A percentile compares a stretch with the other conserved stretches of the same genome.
phyloP scores from a whole-genome alignment of 2,797 vertebrate genomes.

The Falco biarmicus region DNA sequence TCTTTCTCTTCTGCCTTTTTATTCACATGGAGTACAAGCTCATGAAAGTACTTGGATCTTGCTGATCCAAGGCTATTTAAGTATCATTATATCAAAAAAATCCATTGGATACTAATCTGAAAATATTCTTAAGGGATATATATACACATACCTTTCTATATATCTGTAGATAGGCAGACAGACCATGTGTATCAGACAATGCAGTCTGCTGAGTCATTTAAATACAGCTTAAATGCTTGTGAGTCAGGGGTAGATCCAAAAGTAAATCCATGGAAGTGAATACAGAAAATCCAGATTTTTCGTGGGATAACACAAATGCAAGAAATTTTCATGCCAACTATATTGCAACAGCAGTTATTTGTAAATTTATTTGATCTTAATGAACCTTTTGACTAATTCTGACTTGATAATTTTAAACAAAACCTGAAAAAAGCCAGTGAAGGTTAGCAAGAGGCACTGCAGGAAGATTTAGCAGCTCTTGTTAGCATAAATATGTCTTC shows the following conservation, averaged over 20 bases:
- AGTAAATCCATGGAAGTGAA: not conserved
- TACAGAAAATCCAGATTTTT: not conserved
- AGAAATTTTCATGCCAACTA: not conserved
- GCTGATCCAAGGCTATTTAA: not conserved
- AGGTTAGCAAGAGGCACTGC: not conserved
- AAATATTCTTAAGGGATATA: not conserved
- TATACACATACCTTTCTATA: not conserved
- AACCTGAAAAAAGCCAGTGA: rapidly evolving
- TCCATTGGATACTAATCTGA: not conserved
- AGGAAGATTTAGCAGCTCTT: not conserved
- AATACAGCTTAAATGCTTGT: not conserved
- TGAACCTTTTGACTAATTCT: not conserved
- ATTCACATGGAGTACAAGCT: not conserved
- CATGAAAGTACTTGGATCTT: not conserved
- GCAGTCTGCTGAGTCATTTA: not conserved
- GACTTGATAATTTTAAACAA: not conserved
- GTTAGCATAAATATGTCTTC: not conserved
- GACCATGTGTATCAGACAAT: not conserved
- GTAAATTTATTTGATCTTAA: not conserved
- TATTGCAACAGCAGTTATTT: not conserved
- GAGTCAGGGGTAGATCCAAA: not conserved
- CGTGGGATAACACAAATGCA: not conserved
- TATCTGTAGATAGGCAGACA: not conserved
- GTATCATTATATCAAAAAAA: not conserved
- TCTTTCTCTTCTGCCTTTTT: not conserved